Base-by-base conservation (phyloP, 2,888 invertebrate genomes). In the Iselma pallidipennis region DNA sequence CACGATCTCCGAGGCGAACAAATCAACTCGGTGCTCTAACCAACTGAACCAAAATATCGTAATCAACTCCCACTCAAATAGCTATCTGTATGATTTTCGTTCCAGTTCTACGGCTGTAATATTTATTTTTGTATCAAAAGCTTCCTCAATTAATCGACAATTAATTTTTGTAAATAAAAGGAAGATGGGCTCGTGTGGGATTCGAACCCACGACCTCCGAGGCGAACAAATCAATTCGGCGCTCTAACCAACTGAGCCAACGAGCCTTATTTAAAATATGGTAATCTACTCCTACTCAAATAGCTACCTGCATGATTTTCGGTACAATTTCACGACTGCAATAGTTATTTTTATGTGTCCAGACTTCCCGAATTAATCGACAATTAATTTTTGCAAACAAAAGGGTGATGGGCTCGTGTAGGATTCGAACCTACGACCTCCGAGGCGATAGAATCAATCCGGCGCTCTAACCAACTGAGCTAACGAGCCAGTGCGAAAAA, bases 241-340 rank as follows among this genome's bases (percentile, higher is more conserved):
- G 52, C 52, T 52, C 52, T 52, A 52, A 52, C 31, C 52, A 52
- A 52, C 52, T 52, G 19, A 52, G 52, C 52, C 21, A 52, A 52
- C 52, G 31, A 52, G 52, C 31, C 52, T 7, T 2, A n/a, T n/a
- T n/a, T n/a, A n/a, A n/a, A n/a, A n/a, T n/a, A n/a, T n/a, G n/a
- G n/a, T n/a, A n/a, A n/a, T n/a, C n/a, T n/a, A n/a, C n/a, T n/a
- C n/a, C n/a, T n/a, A n/a, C n/a, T n/a, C n/a, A n/a, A n/a, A n/a
- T n/a, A n/a, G n/a, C n/a, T n/a, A n/a, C n/a, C n/a, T n/a, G n/a
- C n/a, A n/a, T n/a, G n/a, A n/a, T n/a, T n/a, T n/a, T n/a, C n/a
- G n/a, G n/a, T n/a, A n/a, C n/a, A n/a, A n/a, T n/a, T n/a, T n/a
- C n/a, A n/a, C n/a, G n/a, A n/a, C n/a, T n/a, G n/a, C n/a, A n/a